Conservation (phyloP, 2,113 vertebrate genomes). For the Diphyllodes magnificus region DNA sequence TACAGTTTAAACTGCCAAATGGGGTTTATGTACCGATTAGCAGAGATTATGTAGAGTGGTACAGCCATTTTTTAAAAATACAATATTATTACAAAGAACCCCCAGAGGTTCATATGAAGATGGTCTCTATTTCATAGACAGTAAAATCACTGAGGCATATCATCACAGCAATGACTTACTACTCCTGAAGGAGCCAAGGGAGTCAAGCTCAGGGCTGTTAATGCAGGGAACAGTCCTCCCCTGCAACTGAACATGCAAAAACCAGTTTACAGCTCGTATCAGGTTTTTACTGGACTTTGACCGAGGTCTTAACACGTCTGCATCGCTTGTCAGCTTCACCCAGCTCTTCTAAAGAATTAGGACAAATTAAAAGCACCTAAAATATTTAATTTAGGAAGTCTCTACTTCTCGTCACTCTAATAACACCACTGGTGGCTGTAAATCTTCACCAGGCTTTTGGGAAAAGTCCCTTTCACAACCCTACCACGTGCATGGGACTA, state of each 20-base stretch:
- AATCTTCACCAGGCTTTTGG: background rate
- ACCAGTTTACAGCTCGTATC: background rate
- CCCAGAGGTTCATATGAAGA: slow-evolving; percentile 58
- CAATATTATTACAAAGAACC: slow-evolving; percentile 64
- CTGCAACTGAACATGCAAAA: background rate
- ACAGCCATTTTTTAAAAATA: slow-evolving; percentile 51
- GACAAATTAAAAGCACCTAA: background rate
- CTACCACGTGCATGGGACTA: background rate
- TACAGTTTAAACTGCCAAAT: slow-evolving; percentile 53
- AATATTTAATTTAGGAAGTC: background rate
- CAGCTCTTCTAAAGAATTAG: background rate
- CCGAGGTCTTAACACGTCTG: background rate
- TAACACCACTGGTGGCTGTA: background rate
- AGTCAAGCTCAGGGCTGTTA: slow-evolving; percentile 24
- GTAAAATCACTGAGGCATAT: slow-evolving; percentile 66
- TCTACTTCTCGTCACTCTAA: background rate
- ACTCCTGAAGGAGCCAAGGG: slow-evolving; percentile 38
- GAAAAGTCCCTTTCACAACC: background rate
- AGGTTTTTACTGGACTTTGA: background rate
- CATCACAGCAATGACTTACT: slow-evolving; percentile 49
- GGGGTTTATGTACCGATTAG: slow-evolving; percentile 59
- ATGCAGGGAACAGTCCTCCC: background rate
- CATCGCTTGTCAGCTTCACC: background rate
- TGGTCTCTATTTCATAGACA: slow-evolving; percentile 63
- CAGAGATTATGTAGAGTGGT: slow-evolving; percentile 42